Evolutionary conservation across 2,797 vertebrate species (phyloP).

Genomic region (Menidia menidia): DNA sequence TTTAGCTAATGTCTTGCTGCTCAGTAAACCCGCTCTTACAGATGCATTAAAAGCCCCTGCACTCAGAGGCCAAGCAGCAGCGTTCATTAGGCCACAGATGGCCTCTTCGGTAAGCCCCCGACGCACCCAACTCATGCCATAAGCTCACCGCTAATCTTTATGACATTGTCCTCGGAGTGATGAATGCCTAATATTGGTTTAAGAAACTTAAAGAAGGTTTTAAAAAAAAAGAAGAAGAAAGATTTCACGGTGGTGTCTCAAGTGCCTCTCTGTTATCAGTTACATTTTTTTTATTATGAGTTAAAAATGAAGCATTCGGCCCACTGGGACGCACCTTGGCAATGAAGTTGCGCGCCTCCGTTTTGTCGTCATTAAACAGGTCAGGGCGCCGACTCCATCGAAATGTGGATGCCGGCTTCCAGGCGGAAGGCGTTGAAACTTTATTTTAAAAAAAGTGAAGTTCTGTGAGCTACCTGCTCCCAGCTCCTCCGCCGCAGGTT

Average conservation of each 20-base stretch:
- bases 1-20: constrained; percentile 84
- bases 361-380: not conserved
- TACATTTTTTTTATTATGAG: no score
- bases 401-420: not conserved
- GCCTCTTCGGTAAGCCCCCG: constrained; percentile 77
- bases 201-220: constrained; percentile 39
- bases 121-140: constrained; percentile 67
- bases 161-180: constrained; percentile 67
- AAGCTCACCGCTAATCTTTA: constrained; percentile 76
- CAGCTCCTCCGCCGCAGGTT: constrained; percentile 1
- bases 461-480: constrained; percentile 9
- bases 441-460: not conserved
- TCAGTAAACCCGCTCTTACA: constrained; percentile 81
- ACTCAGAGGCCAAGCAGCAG: constrained; percentile 78
- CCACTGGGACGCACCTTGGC: not conserved
- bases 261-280: not conserved
- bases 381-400: not conserved
- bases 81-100: constrained; percentile 84
- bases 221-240: no score
- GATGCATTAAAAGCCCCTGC: constrained; percentile 81
- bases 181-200: constrained; percentile 43
- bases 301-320: no score
- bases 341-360: not conserved
- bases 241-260: not conserved
- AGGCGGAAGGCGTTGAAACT: not conserved